Conservation (phyloP, 2,797 vertebrate species). For the Fistularia tabacaria region DNA sequence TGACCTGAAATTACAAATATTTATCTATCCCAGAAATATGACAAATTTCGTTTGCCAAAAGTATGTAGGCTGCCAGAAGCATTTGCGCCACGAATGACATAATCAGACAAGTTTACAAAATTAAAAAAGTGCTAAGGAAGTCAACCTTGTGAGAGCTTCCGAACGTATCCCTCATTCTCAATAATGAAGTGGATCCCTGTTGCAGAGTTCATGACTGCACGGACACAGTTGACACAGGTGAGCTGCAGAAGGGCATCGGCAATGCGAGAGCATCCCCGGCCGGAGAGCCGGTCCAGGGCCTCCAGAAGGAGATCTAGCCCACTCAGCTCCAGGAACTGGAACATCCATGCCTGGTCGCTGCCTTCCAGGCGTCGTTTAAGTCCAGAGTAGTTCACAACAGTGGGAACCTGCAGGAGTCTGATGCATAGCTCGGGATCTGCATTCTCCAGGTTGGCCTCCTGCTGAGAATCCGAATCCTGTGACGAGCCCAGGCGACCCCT, state of each 20-base stretch:
- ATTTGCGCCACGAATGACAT: no score
- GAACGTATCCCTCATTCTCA: conserved; percentile 90
- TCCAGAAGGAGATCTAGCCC: conserved; percentile 95
- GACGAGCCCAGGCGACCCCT: conserved; percentile 86
- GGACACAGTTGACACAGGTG: conserved; percentile 93
- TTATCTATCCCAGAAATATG: no score
- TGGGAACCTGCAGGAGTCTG: conserved; percentile 91
- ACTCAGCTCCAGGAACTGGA: conserved; percentile 93
- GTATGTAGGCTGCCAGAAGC: no score
- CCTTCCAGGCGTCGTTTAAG: conserved; percentile 90
- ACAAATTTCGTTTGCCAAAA: no score
- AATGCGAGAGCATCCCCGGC: conserved; percentile 89
- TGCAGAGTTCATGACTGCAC: conserved; percentile 92
- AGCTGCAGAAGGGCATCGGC: conserved; percentile 92
- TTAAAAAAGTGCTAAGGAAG: neutral
- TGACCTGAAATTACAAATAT: no score
- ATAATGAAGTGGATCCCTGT: conserved; percentile 93
- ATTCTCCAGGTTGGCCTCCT: conserved; percentile 92
- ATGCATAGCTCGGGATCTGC: conserved; percentile 94
- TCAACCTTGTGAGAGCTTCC: conserved; percentile 94
- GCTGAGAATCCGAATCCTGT: conserved; percentile 83
- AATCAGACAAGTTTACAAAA: neutral
- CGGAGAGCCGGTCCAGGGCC: conserved; percentile 90
- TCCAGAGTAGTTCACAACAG: conserved; percentile 94
- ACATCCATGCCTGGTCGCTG: conserved; percentile 91